These are phyloP conservation scores for Notoglanidium macrostoma DNA, from an alignment of 2,797 vertebrate species.

Conservation along the genomic window DNA sequence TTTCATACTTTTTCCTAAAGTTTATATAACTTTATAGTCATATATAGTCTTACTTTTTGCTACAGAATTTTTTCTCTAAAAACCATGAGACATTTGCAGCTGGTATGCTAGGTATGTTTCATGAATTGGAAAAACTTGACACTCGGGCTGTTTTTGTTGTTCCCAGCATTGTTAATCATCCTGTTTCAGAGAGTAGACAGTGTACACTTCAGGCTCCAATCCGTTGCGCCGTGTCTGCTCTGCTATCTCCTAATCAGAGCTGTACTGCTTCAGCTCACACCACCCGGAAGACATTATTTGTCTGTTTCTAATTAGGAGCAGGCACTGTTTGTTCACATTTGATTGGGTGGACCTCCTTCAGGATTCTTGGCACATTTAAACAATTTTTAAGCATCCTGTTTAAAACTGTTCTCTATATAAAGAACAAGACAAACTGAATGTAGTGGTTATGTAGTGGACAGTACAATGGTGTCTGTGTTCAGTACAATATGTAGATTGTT, in stretches of 20 bases:
- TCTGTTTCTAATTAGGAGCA: slow-evolving; percentile 69
- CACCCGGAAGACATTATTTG: slow-evolving; percentile 58
- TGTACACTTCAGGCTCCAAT: neutral
- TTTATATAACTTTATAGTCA: neutral
- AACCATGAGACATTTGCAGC: neutral
- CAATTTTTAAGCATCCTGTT: slow-evolving; percentile 75
- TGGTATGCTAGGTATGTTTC: neutral
- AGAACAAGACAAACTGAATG: slow-evolving; percentile 31
- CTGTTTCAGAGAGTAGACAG: neutral
- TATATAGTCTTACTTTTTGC: neutral
- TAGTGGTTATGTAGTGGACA: slow-evolving; percentile 5
- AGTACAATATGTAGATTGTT: neutral
- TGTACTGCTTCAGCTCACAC: slow-evolving; percentile 31
- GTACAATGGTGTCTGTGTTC: neutral
- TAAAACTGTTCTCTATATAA: slow-evolving; percentile 69
- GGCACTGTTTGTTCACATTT: slow-evolving; percentile 76
- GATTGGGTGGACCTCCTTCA: slow-evolving; percentile 67
- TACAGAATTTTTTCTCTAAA: neutral
- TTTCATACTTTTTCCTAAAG: neutral
- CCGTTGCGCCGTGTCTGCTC: slow-evolving; percentile 2
- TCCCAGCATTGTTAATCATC: slow-evolving; percentile 12
- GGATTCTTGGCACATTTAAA: slow-evolving; percentile 73
- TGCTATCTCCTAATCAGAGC: slow-evolving; percentile 50
- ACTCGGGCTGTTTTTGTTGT: neutral
- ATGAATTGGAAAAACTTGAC: neutral